phyloP scores from a whole-genome alignment of 2,113 vertebrate genomes.

The Butastur rufipennis region DNA sequence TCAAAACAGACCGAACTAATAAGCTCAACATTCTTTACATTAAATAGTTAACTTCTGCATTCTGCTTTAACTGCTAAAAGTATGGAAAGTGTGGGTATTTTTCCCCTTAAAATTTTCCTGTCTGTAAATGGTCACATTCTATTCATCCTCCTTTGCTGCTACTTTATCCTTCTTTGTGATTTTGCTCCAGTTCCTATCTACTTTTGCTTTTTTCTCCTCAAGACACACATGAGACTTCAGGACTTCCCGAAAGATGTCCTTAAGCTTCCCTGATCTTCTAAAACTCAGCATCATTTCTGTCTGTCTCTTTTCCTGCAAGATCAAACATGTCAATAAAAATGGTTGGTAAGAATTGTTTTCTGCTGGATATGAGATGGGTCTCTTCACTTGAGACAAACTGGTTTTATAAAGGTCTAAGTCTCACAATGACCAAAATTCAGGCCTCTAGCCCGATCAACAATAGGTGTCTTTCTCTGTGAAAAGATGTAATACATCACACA shows the following conservation, averaged over 20 bases:
- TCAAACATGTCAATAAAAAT: background rate
- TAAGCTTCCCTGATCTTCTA: background rate
- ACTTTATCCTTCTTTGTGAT: background rate
- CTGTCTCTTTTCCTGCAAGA: background rate
- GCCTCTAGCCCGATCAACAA: background rate
- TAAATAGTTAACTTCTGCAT: background rate
- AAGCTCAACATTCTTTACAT: background rate
- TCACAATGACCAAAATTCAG: background rate
- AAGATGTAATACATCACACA: background rate
- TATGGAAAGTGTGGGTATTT: background rate
- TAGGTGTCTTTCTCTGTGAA: background rate
- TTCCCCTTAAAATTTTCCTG: background rate
- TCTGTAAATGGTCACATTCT: background rate
- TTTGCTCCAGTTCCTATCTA: background rate
- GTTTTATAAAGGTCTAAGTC: background rate
- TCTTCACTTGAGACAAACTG: background rate
- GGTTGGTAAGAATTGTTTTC: background rate
- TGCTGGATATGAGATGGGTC: background rate
- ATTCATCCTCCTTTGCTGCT: background rate
- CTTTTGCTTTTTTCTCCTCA: background rate
- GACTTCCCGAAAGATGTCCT: background rate
- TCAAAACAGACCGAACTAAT: background rate
- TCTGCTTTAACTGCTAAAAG: background rate
- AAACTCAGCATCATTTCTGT: background rate
- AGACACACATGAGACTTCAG: background rate